Evolutionary conservation across 2,888 invertebrate species (phyloP).

Genomic region (Cloeon dipterum): DNA sequence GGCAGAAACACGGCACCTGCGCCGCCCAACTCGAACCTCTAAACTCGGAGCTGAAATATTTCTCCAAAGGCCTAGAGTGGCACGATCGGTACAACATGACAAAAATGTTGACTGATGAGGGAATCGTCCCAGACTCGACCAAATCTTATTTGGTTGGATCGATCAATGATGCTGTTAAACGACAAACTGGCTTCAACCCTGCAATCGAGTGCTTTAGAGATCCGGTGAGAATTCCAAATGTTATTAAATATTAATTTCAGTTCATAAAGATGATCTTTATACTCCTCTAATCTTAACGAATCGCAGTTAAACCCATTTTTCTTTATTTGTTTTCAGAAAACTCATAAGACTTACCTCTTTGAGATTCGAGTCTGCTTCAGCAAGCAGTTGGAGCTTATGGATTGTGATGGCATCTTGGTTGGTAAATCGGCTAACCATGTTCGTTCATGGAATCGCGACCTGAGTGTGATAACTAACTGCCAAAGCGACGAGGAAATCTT

Average conservation of each 20-base stretch:
- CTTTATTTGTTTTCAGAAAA: conserved; percentile 8
- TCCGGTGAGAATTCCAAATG: conserved; percentile 16
- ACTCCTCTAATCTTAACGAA: background rate
- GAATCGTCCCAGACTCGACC: conserved; percentile 27
- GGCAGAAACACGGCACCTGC: conserved; percentile 67
- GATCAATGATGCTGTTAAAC: conserved; percentile 27
- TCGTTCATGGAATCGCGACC: conserved; percentile 10
- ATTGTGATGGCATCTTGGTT: conserved; percentile 47
- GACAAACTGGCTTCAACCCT: conserved; percentile 29
- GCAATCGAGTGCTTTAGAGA: conserved; percentile 38
- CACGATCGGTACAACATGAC: conserved; percentile 34
- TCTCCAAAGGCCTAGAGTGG: conserved; percentile 35
- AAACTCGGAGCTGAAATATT: conserved; percentile 41
- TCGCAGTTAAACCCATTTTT: too few species aligned
- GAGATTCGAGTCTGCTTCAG: conserved; percentile 55
- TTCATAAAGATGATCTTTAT: too few species aligned
- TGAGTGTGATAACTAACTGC: conserved; percentile 10
- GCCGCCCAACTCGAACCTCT: conserved; percentile 31
- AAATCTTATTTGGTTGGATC: conserved; percentile 22
- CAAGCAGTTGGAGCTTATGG: conserved; percentile 32
- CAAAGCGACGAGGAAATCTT: conserved; percentile 6
- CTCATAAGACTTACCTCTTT: conserved; percentile 31
- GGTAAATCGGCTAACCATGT: too few species aligned
- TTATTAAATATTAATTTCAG: background rate
- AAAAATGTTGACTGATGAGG: conserved; percentile 26